These are phyloP conservation scores for Clangula hyemalis DNA, from an alignment of 2,797 vertebrate genomes.

Conservation along the genomic window DNA sequence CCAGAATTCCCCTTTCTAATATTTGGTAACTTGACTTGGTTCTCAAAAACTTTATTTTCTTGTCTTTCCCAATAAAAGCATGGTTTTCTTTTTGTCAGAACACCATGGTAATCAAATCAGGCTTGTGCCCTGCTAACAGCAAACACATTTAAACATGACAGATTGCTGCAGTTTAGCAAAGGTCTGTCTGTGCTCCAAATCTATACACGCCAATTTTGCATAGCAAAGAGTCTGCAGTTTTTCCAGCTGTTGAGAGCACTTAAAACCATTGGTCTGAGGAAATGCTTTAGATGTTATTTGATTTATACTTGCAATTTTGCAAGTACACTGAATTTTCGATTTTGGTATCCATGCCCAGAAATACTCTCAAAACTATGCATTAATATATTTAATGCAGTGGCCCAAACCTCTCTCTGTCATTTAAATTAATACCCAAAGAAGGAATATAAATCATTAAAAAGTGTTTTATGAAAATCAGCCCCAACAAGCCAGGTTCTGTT, in stretches of 20 bases:
- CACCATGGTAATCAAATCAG: background rate
- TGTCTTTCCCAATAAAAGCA: background rate
- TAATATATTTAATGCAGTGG: background rate
- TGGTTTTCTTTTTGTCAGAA: background rate
- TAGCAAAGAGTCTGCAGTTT: constrained; percentile 34
- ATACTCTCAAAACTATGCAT: background rate
- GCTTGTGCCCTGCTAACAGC: constrained; percentile 17
- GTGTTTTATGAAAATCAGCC: constrained; percentile 10
- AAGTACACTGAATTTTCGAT: background rate
- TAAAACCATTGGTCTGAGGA: constrained; percentile 46
- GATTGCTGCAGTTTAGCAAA: background rate
- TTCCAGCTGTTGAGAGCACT: constrained; percentile 51
- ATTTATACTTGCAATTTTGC: constrained; percentile 42
- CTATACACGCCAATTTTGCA: background rate
- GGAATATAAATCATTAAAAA: background rate
- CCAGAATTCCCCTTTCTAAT: background rate
- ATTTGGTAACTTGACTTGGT: background rate
- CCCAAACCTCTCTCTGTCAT: background rate
- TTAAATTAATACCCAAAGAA: background rate
- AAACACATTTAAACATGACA: constrained; percentile 35
- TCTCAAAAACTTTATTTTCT: background rate
- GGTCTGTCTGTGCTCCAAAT: constrained; percentile 28
- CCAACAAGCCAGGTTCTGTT: background rate
- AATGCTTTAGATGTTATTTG: constrained; percentile 19
- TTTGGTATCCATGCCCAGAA: background rate